Evolutionary conservation across 2,888 invertebrate genomes (phyloP), one percentile per base, ranked within the genome.

Genomic region (Bellardia pandia): DNA sequence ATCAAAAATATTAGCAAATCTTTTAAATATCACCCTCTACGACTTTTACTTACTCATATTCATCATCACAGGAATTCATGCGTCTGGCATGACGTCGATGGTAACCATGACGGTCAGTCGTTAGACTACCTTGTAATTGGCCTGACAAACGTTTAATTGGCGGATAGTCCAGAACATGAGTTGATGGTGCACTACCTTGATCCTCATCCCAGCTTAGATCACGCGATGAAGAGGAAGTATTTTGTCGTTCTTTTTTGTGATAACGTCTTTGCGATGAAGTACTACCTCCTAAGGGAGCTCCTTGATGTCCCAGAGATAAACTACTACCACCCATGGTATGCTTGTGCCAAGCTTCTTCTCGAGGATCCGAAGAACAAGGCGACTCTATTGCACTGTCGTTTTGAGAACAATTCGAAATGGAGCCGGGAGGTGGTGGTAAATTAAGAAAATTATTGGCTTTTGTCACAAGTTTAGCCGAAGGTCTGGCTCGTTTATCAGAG

Each of bases 181-280:
- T 16, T 45, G 74, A 81, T 87, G 93, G 94, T 90, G 90, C 94
- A 90, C 64, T 74, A 33, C 72, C 81, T 78, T 87, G 87, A 81
- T 97, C 97, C 88, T 96, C 96, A 86, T 97, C 97, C 97, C 97
- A 97, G 68, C 97, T 96, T 33, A 96, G 95, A 91, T 97, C 97
- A 0, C 97, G 94, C 0, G 96, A 96, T 8, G 96, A 96, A 0
- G 96, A 96, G 0, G 96, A 96, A 0, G 96, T 95, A 92, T 96
- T 96, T 92, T 96, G 96, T 1, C 92, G 91, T 4, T 92, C 92
- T 23, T 95, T 95, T 93, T 94, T 94, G 90, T 91, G 94, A 94
- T 95, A 94, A 89, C 95, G 91, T 74, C 94, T 94, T 0, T 91
- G 91, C 13, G 86, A 89, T 2, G 89, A 88, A 40, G 88, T 88